Percentiles rank a stretch among this genome's conserved stretches.
These are phyloP conservation scores for Malurus elegans DNA, from an alignment of 2,113 vertebrate species.

Conservation along the genomic window DNA sequence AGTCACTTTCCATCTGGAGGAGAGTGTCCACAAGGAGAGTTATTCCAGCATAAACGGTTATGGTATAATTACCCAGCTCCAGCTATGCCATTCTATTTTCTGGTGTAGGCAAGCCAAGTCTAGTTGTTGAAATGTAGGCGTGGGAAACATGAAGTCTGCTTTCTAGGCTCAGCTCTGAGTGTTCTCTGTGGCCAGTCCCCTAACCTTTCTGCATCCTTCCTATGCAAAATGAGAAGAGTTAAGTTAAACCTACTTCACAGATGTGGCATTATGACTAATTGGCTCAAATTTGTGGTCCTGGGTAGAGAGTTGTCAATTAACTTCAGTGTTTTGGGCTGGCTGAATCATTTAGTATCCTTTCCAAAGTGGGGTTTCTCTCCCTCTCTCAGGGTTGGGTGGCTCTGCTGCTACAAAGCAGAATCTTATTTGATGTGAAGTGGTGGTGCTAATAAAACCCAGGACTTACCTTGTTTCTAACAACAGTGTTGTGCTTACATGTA, in stretches of 20 bases:
- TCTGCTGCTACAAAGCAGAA: not conserved
- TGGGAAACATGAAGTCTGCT: constrained; percentile 56
- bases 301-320: not conserved
- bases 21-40: not conserved
- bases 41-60: not conserved
- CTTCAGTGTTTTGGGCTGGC: not conserved
- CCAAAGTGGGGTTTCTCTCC: not conserved
- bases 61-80: constrained; percentile 31
- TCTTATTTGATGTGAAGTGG: not conserved
- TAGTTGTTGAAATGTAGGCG: constrained; percentile 49
- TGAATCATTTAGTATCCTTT: not conserved
- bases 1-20: constrained; percentile 20
- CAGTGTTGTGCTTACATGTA: rapidly evolving
- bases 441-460: not conserved
- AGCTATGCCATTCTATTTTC: constrained; percentile 34
- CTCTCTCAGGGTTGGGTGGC: not conserved
- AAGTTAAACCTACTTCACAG: constrained; percentile 18
- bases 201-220: constrained; percentile 31
- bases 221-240: constrained; percentile 21
- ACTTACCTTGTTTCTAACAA: not conserved
- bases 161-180: constrained; percentile 55
- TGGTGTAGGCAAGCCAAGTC: constrained; percentile 57
- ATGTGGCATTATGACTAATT: constrained; percentile 32
- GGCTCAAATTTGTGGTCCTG: constrained; percentile 1
- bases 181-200: constrained; percentile 37